Evolutionary conservation across 2,888 invertebrate species (phyloP), one percentile per base, ranked within the genome.

Genomic region (Eristalinus sepulchralis): DNA sequence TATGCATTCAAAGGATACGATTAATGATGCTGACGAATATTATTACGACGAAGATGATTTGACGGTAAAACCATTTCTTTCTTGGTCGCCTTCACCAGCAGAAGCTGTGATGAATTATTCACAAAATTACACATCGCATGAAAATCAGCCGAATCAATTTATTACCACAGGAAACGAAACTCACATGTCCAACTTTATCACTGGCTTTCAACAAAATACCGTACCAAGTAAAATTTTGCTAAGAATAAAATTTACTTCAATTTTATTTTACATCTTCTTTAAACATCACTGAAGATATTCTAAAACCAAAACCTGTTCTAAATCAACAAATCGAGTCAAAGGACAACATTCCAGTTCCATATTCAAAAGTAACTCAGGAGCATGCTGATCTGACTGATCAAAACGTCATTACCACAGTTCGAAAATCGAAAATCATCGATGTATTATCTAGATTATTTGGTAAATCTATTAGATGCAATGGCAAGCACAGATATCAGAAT

Each of bases 21-120:
- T 89, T 64, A 89, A 88, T 66, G 90, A 89, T 47, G 47, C 47
- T 13, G 91, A 91, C 20, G 91, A 92, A 60, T 92, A 92, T 81
- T 92, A 92, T 88, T 92, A 92, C 76, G 92, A 92, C 89, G 92
- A 92, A 67, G 89, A 88, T 75, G 91, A 91, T 88, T 88, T 92
- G 67, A 92, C 92, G 20, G 90, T 92, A 36, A 92, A 90, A 72
- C 92, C 92, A 57, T 76, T 90, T 67, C 17, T 47, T 17, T 8
- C 47, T 17, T 47, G 47, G 47, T 8, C 17, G 17, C 9, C 47
- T 17, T 17, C 17, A 17, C 5, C 8, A 47, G 1, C 88, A 39
- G 66, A 87, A 11, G 66, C 88, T 22, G 76, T 78, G n/a, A 78
- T 66, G 0, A 85, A 80, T n/a, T 1, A 17, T 17, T 47, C 47